Evolutionary conservation across 2,113 vertebrate species (phyloP).

Genomic region (Etheostoma spectabile): DNA sequence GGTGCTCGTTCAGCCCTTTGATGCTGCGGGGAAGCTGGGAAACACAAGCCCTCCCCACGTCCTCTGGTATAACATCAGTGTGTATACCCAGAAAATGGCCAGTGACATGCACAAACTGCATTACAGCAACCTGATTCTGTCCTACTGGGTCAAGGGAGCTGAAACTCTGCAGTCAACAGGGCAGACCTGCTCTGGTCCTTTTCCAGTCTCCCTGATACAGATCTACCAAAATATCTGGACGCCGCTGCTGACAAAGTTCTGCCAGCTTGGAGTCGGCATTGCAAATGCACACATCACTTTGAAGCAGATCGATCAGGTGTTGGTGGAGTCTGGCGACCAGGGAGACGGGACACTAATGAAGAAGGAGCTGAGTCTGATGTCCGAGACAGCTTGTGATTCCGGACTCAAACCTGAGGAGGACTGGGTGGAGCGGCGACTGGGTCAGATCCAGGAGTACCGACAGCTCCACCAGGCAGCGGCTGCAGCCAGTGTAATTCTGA

Average conservation of each 20-base stretch:
- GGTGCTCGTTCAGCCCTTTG: slow-evolving; percentile 60
- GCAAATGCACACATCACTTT: slow-evolving; percentile 61
- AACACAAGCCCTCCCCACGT: background rate
- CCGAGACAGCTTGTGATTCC: background rate
- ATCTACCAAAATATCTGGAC: slow-evolving; percentile 72
- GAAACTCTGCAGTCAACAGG: background rate
- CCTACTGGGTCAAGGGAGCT: slow-evolving; percentile 67
- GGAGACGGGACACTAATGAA: slow-evolving; percentile 68
- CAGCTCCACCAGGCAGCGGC: slow-evolving; percentile 68
- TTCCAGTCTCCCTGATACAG: slow-evolving; percentile 51
- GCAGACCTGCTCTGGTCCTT: fast-evolving
- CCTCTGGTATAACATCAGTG: slow-evolving; percentile 64
- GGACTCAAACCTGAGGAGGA: background rate
- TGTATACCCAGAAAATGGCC: slow-evolving; percentile 64
- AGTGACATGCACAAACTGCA: slow-evolving; percentile 71
- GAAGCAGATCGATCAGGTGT: slow-evolving; percentile 64
- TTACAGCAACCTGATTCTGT: slow-evolving; percentile 77
- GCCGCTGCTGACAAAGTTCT: slow-evolving; percentile 55
- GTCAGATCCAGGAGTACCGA: slow-evolving; percentile 78
- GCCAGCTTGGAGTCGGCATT: slow-evolving; percentile 31
- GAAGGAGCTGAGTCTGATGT: slow-evolving; percentile 78
- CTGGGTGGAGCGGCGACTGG: slow-evolving; percentile 55
- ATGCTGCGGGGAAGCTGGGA: slow-evolving; percentile 26
- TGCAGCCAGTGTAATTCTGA: slow-evolving; percentile 72
- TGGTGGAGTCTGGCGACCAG: slow-evolving; percentile 62